These are phyloP conservation scores for Acanthisitta chloris DNA, from an alignment of 2,113 vertebrate genomes.

Conservation along the genomic window DNA sequence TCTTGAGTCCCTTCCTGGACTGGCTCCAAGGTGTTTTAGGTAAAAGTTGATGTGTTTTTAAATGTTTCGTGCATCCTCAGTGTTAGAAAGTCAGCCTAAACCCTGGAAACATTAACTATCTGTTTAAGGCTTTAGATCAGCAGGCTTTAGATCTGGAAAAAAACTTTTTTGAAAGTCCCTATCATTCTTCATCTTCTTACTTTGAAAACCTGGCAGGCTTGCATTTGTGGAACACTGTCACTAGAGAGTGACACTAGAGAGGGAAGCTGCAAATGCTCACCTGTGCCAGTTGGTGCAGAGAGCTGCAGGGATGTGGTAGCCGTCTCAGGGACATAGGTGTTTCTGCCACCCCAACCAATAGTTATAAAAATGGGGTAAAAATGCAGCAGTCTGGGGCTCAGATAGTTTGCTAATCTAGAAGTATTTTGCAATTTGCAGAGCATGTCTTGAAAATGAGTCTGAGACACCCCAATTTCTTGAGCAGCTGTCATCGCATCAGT, in stretches of 20 bases:
- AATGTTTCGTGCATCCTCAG: not conserved
- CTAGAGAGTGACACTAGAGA: too few relatives aligned
- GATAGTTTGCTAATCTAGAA: not conserved
- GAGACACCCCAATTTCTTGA: not conserved
- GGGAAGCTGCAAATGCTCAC: not conserved
- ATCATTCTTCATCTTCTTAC: not conserved
- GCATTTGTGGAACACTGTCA: not conserved
- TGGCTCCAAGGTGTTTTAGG: not conserved
- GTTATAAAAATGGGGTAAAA: not conserved
- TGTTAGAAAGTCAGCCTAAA: not conserved
- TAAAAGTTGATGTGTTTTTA: not conserved
- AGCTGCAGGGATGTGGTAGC: not conserved
- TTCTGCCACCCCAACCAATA: not conserved
- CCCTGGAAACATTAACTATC: not conserved
- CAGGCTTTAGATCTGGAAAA: not conserved
- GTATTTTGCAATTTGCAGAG: not conserved
- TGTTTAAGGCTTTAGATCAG: not conserved
- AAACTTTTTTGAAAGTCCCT: not conserved
- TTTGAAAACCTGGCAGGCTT: not conserved
- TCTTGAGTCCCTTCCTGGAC: not conserved
- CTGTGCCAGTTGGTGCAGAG: not conserved
- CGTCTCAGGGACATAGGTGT: not conserved
- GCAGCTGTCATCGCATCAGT: not conserved
- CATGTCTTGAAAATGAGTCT: not conserved
- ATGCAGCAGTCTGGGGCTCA: not conserved